Evolutionary conservation across 2,888 invertebrate genomes (phyloP).

Genomic region (Drosophila prolongata): DNA sequence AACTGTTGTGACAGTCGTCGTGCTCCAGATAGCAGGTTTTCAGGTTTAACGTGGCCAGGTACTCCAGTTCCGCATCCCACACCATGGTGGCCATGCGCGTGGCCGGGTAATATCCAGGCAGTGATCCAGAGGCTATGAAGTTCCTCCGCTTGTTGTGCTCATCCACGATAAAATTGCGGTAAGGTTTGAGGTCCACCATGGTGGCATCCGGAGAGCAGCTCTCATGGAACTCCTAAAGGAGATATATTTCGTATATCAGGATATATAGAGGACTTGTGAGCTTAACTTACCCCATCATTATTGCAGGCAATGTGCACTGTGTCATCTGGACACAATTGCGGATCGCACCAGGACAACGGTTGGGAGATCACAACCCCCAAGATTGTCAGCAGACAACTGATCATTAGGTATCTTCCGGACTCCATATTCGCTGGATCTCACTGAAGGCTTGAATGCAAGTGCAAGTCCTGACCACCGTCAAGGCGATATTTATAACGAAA

Average conservation of each 20-base stretch:
- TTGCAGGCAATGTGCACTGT: slow-evolving; percentile 80
- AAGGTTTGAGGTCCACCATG: slow-evolving; percentile 71
- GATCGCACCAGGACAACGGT: slow-evolving; percentile 76
- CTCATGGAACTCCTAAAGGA: slow-evolving; percentile 70
- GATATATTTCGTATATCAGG: too few species aligned
- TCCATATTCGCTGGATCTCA: slow-evolving; percentile 9
- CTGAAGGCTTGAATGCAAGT: slow-evolving; percentile 45
- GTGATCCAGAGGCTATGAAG: slow-evolving; percentile 78
- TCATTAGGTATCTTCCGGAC: slow-evolving; percentile 3
- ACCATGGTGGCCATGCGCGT: slow-evolving; percentile 83
- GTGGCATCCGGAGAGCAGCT: slow-evolving; percentile 75
- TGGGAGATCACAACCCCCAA: slow-evolving; percentile 4
- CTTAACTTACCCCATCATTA: slow-evolving; percentile 79
- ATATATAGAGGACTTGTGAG: too few species aligned
- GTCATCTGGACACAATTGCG: slow-evolving; percentile 68
- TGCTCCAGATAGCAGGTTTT: slow-evolving; percentile 82
- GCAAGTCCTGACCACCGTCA: slow-evolving; percentile 51
- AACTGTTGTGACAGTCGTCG: slow-evolving; percentile 82
- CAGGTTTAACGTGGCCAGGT: slow-evolving; percentile 81
- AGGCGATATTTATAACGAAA: slow-evolving; percentile 67
- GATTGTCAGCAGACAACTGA: slow-evolving; percentile 25
- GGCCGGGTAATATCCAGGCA: slow-evolving; percentile 83
- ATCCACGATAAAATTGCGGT: slow-evolving; percentile 74
- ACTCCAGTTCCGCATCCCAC: slow-evolving; percentile 83
- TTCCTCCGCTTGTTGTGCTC: slow-evolving; percentile 82